These are phyloP conservation scores for Papilio aristodemus DNA, from an alignment of 1,140 invertebrate genomes.

Conservation along the genomic window DNA sequence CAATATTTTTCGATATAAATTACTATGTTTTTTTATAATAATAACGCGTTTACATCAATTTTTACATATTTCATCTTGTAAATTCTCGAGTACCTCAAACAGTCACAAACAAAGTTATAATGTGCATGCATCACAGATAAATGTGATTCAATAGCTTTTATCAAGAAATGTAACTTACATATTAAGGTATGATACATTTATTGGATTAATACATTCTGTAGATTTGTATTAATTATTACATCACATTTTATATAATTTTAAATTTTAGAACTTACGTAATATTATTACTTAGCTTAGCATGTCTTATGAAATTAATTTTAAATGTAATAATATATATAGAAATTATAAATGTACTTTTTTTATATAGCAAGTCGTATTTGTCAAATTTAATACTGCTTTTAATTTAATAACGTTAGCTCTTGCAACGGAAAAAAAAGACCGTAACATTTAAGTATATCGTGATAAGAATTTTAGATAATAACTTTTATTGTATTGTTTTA, in stretches of 20 bases:
- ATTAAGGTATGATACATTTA: neutral
- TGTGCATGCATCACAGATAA: neutral
- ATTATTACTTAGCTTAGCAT: neutral
- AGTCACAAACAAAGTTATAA: slow-evolving; percentile 4
- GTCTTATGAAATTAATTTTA: neutral
- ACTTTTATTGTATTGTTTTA: neutral
- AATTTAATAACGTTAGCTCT: neutral
- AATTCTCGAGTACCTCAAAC: neutral
- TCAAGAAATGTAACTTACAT: neutral
- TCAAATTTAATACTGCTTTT: neutral
- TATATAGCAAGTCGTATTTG: neutral
- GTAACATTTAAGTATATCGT: neutral
- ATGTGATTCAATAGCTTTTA: neutral
- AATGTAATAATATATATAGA: slow-evolving; percentile 11
- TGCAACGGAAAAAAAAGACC: neutral
- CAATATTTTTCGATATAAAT: slow-evolving; percentile 7
- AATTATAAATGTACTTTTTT: neutral
- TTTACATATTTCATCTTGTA: neutral
- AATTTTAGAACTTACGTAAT: neutral
- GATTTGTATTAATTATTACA: slow-evolving; percentile 11
- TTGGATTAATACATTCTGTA: neutral
- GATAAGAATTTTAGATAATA: slow-evolving; percentile 1
- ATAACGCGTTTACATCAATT: neutral
- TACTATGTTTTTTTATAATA: neutral
- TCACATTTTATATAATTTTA: neutral